A percentile compares a stretch with the other conserved stretches of the same genome.
Evolutionary conservation across 2,113 vertebrate genomes (phyloP).

Genomic region (Talpa occidentalis): DNA sequence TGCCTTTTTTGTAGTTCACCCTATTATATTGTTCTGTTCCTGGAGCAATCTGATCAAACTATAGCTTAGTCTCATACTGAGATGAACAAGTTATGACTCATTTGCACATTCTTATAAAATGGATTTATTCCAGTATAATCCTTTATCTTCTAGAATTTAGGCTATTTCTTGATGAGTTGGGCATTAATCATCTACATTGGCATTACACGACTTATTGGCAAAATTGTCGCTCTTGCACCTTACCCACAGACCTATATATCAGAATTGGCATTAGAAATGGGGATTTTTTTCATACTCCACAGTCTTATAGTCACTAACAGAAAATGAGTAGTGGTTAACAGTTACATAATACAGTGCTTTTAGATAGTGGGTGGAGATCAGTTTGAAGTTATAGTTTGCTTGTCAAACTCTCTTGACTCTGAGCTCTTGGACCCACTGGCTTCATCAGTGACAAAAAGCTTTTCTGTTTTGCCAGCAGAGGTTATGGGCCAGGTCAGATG

Average conservation of each 20-base stretch:
- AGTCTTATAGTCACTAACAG: background rate
- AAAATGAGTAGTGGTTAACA: background rate
- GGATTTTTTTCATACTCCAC: background rate
- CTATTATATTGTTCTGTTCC: background rate
- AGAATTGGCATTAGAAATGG: background rate
- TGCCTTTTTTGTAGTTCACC: background rate
- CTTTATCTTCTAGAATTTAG: background rate
- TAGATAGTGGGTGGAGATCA: background rate
- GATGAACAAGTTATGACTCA: conserved; percentile 3
- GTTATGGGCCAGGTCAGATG: background rate
- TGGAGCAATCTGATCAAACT: background rate
- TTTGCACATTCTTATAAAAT: background rate
- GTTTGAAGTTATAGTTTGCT: background rate
- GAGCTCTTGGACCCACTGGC: background rate
- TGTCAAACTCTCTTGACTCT: background rate
- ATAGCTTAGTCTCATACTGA: background rate
- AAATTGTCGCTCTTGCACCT: background rate
- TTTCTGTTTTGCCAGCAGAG: background rate
- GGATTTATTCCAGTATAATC: background rate
- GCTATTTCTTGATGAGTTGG: background rate
- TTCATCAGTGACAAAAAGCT: background rate
- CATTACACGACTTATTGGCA: background rate
- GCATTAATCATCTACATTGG: background rate
- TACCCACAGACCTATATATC: background rate
- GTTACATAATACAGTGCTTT: background rate